These are phyloP conservation scores for Macrophya annulata DNA, from an alignment of 2,888 invertebrate species.

Conservation along the genomic window DNA sequence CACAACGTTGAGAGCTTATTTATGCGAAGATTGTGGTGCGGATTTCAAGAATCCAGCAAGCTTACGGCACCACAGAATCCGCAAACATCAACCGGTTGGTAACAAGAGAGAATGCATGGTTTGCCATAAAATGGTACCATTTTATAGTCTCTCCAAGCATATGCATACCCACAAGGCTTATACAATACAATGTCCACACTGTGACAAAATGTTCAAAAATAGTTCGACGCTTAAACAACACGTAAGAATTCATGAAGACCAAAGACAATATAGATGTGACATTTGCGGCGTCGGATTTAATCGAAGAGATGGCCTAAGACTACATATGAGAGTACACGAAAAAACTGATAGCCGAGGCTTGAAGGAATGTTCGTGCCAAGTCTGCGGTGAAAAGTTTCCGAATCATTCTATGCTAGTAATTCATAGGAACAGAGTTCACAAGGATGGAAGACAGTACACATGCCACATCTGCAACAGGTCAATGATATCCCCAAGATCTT, in stretches of 20 bases:
- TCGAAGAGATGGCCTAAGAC: constrained; percentile 74
- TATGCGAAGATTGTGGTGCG: constrained; percentile 77
- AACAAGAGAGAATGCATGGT: constrained; percentile 76
- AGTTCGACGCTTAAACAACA: constrained; percentile 77
- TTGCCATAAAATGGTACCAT: constrained; percentile 76
- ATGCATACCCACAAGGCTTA: constrained; percentile 78
- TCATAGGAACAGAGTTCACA: constrained; percentile 76
- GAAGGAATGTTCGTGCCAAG: constrained; percentile 77
- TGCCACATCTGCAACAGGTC: constrained; percentile 77
- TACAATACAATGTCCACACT: constrained; percentile 76
- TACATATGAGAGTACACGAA: constrained; percentile 77
- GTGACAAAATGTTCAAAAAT: constrained; percentile 78
- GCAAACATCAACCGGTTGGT: constrained; percentile 76
- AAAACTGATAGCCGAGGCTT: constrained; percentile 75
- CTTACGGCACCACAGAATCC: constrained; percentile 75
- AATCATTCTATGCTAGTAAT: constrained; percentile 78
- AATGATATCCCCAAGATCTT: constrained; percentile 75
- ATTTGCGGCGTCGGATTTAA: constrained; percentile 78
- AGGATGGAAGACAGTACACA: constrained; percentile 76
- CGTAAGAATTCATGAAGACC: constrained; percentile 77
- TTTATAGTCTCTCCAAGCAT: constrained; percentile 77
- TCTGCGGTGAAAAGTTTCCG: constrained; percentile 77
- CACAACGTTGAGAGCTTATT: constrained; percentile 73
- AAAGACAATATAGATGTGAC: constrained; percentile 76
- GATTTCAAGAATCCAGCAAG: constrained; percentile 78